Evolutionary conservation across 1,140 invertebrate species (phyloP), one percentile per base, ranked within the genome.

Genomic region (Brachionus rotundiformis): DNA sequence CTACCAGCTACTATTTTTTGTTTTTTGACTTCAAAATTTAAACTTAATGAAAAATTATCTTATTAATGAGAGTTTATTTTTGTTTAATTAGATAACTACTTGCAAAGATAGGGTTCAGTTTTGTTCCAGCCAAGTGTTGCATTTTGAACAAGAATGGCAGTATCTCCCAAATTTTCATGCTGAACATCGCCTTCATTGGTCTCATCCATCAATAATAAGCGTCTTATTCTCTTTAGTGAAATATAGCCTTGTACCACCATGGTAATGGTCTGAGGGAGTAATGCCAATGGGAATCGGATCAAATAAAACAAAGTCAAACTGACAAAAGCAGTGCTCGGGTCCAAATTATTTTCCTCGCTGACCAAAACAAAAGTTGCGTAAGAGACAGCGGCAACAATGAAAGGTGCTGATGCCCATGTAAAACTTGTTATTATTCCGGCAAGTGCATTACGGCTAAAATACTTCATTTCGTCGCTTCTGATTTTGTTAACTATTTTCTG

Each of bases 251-350:
- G 79, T 16, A 65, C 41, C n/a, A 71, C 47, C 79, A 81, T 63
- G 23, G 87, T 86, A 82, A 91, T 88, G 31, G 91, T 84, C 84
- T 90, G 88, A 3, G 91, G 90, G 47, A 92, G 85, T 83, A 91
- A 88, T 36, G 87, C 85, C 76, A 92, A 90, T 84, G 96, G 95
- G 88, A 97, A 96, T 85, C 95, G 91, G 84, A 99, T 91, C 84
- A 98, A 95, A 90, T 98, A 98, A 90, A 99, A 98, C 84, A 98
- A 91, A 86, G 96, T 94, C 84, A 99, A 90, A 83, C 96, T 95
- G 82, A 98, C 96, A 90, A 99, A 99, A 83, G 90, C 90, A 29
- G 88, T 81, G 83, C 90, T 87, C 8, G 84, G 83, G 25, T 86
- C 83, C 82, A 88, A 87, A 71, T 81, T 63, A 47, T 81, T 81